Evolutionary conservation across 2,888 invertebrate genomes (phyloP).

Genomic region (Polia nebulosa): DNA sequence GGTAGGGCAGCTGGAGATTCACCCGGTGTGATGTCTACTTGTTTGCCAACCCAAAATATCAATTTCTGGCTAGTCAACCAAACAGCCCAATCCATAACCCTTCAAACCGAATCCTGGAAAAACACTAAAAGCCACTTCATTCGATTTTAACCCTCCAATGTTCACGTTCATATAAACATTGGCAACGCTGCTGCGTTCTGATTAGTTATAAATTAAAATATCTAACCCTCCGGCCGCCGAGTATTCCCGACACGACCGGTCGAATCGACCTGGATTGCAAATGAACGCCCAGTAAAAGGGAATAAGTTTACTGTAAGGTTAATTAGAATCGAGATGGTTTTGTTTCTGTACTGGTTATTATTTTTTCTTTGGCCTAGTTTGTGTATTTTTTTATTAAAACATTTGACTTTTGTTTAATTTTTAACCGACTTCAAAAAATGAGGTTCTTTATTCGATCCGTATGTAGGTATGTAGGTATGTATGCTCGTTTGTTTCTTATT

Average conservation of each 20-base stretch:
- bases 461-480: no score
- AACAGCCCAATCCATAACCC: conserved; percentile 5
- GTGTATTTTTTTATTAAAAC: not conserved
- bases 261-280: conserved; percentile 69
- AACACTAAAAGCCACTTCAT: conserved; percentile 45
- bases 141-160: conserved; percentile 47
- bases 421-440: no score
- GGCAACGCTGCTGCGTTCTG: conserved; percentile 61
- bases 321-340: conserved; percentile 29
- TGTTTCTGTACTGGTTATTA: conserved; percentile 4
- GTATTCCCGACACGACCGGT: conserved; percentile 65
- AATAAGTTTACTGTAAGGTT: conserved; percentile 44
- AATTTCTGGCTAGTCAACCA: not conserved
- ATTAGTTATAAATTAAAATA: conserved; percentile 76
- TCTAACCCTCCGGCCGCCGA: conserved; percentile 67
- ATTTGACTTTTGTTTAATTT: no score
- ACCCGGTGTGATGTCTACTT: no score
- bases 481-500: no score
- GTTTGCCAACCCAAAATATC: no score
- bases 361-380: conserved; percentile 9
- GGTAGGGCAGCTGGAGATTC: no score
- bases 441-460: no score
- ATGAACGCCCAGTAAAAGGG: conserved; percentile 54
- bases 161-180: conserved; percentile 60
- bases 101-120: conserved; percentile 9